phyloP scores from a whole-genome alignment of 2,888 invertebrate species.

The Punctoribates punctum region DNA sequence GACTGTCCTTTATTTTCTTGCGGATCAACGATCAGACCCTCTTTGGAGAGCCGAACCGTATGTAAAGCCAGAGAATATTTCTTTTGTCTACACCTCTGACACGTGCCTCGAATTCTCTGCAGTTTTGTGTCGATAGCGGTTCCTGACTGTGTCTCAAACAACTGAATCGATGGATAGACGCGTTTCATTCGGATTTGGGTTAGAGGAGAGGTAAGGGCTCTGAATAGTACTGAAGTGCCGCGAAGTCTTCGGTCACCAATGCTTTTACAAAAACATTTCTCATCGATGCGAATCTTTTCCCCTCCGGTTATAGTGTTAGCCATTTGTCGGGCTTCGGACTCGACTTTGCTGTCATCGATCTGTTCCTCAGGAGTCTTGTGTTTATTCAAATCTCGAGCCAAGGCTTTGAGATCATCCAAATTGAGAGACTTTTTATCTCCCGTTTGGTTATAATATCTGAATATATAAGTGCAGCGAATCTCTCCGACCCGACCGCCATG shows the following conservation, averaged over 20 bases:
- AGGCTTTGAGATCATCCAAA: not conserved
- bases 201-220: constrained; percentile 58
- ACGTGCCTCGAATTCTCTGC: constrained; percentile 33
- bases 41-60: constrained; percentile 60
- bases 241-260: constrained; percentile 65
- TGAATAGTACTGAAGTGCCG: constrained; percentile 65
- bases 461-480: constrained; percentile 67
- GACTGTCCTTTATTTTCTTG: constrained; percentile 22
- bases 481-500: constrained; percentile 66
- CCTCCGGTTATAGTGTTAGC: no score
- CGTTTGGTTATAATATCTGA: constrained; percentile 57
- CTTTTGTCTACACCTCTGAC: constrained; percentile 42
- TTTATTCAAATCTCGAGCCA: not conserved
- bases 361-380: not conserved
- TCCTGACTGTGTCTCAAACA: not conserved
- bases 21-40: constrained; percentile 57
- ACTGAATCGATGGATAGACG: constrained; percentile 27
- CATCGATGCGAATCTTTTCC: not conserved
- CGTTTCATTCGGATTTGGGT: constrained; percentile 35
- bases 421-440: constrained; percentile 50
- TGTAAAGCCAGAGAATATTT: constrained; percentile 57
- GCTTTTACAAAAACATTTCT: constrained; percentile 19
- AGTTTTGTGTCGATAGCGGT: not conserved
- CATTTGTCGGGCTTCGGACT: not conserved
- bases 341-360: not conserved